A percentile compares a stretch with the other conserved stretches of the same genome.
These are phyloP conservation scores for Tapera naevia DNA, from an alignment of 2,797 vertebrate genomes.

Conservation along the genomic window DNA sequence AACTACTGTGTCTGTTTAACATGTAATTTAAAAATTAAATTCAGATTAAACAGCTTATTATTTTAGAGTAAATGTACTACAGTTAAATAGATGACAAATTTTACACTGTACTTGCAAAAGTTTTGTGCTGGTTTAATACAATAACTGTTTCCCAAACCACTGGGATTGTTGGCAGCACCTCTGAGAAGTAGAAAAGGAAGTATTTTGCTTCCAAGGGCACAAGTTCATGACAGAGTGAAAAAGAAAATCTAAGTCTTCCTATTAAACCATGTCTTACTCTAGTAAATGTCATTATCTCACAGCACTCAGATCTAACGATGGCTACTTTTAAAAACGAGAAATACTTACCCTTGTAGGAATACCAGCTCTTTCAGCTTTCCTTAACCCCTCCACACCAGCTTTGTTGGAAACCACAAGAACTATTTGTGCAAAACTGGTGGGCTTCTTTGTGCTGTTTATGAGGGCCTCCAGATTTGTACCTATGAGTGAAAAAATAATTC, in stretches of 20 bases:
- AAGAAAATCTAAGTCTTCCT: neutral
- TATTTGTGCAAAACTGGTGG: slow-evolving; percentile 85
- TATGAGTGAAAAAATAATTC: slow-evolving; percentile 51
- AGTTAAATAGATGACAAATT: neutral
- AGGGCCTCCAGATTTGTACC: slow-evolving; percentile 96
- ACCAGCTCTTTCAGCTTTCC: slow-evolving; percentile 86
- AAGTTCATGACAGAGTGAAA: neutral
- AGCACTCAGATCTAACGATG: neutral
- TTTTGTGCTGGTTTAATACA: neutral
- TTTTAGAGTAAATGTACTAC: neutral
- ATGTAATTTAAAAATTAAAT: neutral
- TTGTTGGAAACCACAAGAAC: slow-evolving; percentile 93
- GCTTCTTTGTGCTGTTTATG: slow-evolving; percentile 84
- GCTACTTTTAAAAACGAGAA: neutral
- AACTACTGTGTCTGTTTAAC: neutral
- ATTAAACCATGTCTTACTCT: neutral
- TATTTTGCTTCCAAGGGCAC: neutral
- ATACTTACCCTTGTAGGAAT: slow-evolving; percentile 88
- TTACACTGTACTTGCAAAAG: neutral
- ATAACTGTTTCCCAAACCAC: neutral
- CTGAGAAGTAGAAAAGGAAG: neutral
- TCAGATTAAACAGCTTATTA: neutral
- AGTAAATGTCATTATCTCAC: neutral
- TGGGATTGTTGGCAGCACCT: neutral
- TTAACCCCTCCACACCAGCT: slow-evolving; percentile 86